Conservation (phyloP, 2,888 invertebrate genomes). For the Fragum whitleyi region DNA sequence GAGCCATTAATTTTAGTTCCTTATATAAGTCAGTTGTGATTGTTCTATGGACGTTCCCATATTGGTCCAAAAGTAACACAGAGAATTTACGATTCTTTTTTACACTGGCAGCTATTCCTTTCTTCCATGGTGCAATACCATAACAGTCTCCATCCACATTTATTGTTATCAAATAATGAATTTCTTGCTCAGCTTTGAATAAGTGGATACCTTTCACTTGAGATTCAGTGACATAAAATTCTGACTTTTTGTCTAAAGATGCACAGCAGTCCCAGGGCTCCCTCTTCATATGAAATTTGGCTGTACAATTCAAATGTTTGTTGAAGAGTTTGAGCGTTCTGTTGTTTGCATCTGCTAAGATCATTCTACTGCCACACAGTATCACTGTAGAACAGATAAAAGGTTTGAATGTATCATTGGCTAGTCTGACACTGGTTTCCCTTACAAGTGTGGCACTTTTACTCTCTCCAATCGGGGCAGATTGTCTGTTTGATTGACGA, state of each 20-base stretch:
- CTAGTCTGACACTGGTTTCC: conserved; percentile 36
- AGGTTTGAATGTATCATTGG: conserved; percentile 40
- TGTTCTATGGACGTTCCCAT: conserved; percentile 48
- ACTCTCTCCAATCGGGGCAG: conserved; percentile 5
- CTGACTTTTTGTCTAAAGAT: conserved; percentile 37
- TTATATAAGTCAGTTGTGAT: conserved; percentile 28
- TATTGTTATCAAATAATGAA: conserved; percentile 52
- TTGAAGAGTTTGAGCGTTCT: conserved; percentile 50
- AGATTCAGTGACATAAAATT: conserved; percentile 53
- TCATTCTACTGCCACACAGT: conserved; percentile 35
- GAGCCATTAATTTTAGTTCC: conserved; percentile 36
- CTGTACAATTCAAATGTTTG: conserved; percentile 46
- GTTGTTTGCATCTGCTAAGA: conserved; percentile 58
- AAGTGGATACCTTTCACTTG: conserved; percentile 46
- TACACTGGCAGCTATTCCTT: conserved; percentile 49
- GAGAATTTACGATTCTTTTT: conserved; percentile 38
- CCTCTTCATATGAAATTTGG: conserved; percentile 44
- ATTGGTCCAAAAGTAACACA: conserved; percentile 48
- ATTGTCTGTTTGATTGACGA: conserved; percentile 13
- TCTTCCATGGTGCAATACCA: conserved; percentile 51
- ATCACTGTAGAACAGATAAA: conserved; percentile 52
- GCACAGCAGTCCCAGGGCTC: conserved; percentile 59
- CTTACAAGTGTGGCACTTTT: conserved; percentile 10
- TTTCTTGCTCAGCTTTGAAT: conserved; percentile 43
- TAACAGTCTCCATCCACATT: conserved; percentile 57